Evolutionary conservation across 2,888 invertebrate species (phyloP).

Genomic region (Bembecia ichneumoniformis): DNA sequence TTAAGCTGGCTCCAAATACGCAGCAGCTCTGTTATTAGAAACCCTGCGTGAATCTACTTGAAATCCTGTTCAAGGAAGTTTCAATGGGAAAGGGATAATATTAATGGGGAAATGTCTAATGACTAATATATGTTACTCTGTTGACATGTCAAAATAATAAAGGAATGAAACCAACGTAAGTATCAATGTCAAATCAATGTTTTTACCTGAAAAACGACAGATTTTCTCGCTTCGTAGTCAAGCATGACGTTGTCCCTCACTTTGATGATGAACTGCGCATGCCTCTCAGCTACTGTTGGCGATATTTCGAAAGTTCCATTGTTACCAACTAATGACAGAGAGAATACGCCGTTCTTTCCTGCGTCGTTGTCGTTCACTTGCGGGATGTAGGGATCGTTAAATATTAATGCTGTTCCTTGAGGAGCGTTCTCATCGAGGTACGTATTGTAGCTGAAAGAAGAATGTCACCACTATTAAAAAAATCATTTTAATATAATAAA

Average conservation of each 20-base stretch:
- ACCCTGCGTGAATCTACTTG: too few relatives aligned
- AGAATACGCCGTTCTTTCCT: slow-evolving; percentile 88
- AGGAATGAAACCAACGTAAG: too few relatives aligned
- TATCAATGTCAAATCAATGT: not conserved
- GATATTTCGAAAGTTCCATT: slow-evolving; percentile 91
- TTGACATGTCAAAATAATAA: too few relatives aligned
- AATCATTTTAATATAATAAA: too few relatives aligned
- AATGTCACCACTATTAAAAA: not conserved
- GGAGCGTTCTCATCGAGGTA: slow-evolving; percentile 86
- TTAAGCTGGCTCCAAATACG: too few relatives aligned
- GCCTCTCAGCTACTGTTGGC: slow-evolving; percentile 85
- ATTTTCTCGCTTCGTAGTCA: slow-evolving; percentile 86
- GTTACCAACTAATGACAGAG: slow-evolving; percentile 81
- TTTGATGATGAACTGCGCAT: slow-evolving; percentile 83
- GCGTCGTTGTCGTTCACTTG: slow-evolving; percentile 83
- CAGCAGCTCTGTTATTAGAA: too few relatives aligned
- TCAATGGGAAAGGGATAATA: too few relatives aligned
- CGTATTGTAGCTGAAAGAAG: slow-evolving; percentile 76
- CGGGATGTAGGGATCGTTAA: slow-evolving; percentile 79
- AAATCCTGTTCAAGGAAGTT: too few relatives aligned
- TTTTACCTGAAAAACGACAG: slow-evolving; percentile 80
- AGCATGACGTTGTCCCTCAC: slow-evolving; percentile 86
- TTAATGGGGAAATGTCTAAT: too few relatives aligned
- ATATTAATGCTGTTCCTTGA: slow-evolving; percentile 82
- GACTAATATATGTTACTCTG: too few relatives aligned